phyloP scores from a whole-genome alignment of 2,888 invertebrate genomes.

The Peribatodes rhomboidaria region DNA sequence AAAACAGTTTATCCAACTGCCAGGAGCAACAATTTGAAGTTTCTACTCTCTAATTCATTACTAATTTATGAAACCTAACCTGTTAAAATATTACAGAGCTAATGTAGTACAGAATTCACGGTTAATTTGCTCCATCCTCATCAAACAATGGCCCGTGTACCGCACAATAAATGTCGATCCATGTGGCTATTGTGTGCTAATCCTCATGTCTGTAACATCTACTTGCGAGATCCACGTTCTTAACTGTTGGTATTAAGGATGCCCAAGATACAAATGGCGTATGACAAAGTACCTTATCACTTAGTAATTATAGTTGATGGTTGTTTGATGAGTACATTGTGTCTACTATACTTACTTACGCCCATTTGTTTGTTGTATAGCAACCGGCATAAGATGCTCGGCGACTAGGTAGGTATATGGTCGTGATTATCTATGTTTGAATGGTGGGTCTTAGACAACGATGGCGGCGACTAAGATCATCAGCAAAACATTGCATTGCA shows the following conservation, averaged over 20 bases:
- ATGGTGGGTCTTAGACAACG: too few relatives aligned
- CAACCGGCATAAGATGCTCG: neutral
- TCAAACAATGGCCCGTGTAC: constrained; percentile 46
- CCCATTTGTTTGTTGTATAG: too few relatives aligned
- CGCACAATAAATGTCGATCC: constrained; percentile 51
- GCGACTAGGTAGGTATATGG: neutral
- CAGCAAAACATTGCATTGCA: too few relatives aligned
- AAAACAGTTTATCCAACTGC: too few relatives aligned
- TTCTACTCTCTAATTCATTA: neutral
- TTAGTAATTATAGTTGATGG: constrained; percentile 2
- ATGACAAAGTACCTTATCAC: neutral
- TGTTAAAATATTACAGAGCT: constrained; percentile 19
- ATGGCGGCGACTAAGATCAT: too few relatives aligned
- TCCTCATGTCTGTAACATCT: constrained; percentile 44
- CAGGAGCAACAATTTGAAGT: neutral
- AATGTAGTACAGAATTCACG: constrained; percentile 28
- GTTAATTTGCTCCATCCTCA: constrained; percentile 38
- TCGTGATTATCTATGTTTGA: neutral
- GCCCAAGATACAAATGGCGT: neutral
- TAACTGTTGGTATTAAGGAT: constrained; percentile 20
- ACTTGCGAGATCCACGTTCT: constrained; percentile 34
- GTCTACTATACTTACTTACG: neutral
- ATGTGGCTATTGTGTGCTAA: constrained; percentile 56
- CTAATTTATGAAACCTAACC: constrained; percentile 28
- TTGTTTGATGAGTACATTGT: constrained; percentile 4